These are phyloP conservation scores for Baccha elongata DNA, from an alignment of 2,888 invertebrate genomes.

Conservation along the genomic window DNA sequence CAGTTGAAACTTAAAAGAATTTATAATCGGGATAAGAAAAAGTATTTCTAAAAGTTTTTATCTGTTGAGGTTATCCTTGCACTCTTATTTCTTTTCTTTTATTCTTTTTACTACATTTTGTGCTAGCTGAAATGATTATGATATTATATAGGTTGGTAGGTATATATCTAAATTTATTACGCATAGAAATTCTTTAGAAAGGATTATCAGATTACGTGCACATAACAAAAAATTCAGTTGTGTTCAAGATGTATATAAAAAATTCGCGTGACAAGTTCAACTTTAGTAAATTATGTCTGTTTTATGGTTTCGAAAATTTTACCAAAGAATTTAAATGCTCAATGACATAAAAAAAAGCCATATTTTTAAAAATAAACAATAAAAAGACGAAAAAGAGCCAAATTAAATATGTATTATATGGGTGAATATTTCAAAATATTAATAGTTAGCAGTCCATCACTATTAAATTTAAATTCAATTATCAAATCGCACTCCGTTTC, in stretches of 20 bases:
- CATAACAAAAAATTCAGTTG: conserved; percentile 6
- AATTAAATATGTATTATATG: too few species aligned
- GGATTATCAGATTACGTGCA: conserved; percentile 24
- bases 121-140: background rate
- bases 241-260: conserved; percentile 21
- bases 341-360: too few species aligned
- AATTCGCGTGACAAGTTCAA: background rate
- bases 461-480: too few species aligned
- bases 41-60: conserved; percentile 29
- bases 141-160: background rate
- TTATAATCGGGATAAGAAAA: conserved; percentile 42
- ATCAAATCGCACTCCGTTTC: too few species aligned
- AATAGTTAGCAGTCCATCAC: too few species aligned
- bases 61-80: conserved; percentile 16
- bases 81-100: conserved; percentile 1
- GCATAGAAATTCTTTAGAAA: conserved; percentile 4
- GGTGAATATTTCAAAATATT: too few species aligned
- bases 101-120: background rate
- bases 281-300: too few species aligned
- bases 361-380: too few species aligned
- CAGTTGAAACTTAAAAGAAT: conserved; percentile 29
- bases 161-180: background rate
- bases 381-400: too few species aligned
- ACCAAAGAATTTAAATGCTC: too few species aligned
- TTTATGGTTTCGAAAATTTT: too few species aligned